These are phyloP conservation scores for Vanessa cardui DNA, from an alignment of 2,888 invertebrate species.

Conservation along the genomic window DNA sequence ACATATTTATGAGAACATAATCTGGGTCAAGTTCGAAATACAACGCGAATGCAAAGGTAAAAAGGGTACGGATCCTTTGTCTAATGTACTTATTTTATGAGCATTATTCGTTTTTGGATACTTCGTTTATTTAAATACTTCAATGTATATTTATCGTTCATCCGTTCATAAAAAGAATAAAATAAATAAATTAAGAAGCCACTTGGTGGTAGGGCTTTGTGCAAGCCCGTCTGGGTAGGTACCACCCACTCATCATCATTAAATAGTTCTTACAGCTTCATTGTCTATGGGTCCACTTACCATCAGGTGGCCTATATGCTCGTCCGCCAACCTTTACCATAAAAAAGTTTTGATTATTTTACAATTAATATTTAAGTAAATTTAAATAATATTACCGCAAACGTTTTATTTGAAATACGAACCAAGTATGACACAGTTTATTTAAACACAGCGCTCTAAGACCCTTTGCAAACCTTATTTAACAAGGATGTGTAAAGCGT, in stretches of 20 bases:
- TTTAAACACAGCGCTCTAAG: constrained; percentile 2
- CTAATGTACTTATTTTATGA: background rate
- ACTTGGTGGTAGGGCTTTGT: too few relatives aligned
- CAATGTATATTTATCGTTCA: too few relatives aligned
- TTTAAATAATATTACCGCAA: background rate
- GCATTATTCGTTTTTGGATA: background rate
- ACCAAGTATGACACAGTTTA: constrained; percentile 5
- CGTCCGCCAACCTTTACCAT: too few relatives aligned
- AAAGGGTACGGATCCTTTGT: background rate
- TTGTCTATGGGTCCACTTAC: too few relatives aligned
- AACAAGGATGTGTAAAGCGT: constrained; percentile 28
- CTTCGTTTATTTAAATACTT: too few relatives aligned
- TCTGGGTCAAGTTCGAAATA: constrained; percentile 7
- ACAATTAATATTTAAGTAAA: background rate
- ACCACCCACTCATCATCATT: too few relatives aligned
- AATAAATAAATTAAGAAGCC: too few relatives aligned
- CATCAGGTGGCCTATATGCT: too few relatives aligned
- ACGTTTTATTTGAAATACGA: background rate
- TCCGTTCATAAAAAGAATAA: too few relatives aligned
- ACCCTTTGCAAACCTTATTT: constrained; percentile 23
- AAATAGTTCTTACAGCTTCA: too few relatives aligned
- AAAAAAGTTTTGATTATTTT: background rate
- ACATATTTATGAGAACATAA: constrained; percentile 2
- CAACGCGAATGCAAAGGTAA: background rate
- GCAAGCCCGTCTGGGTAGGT: too few relatives aligned